Percentiles rank a stretch among this genome's conserved stretches.
phyloP scores from a whole-genome alignment of 2,888 invertebrate genomes.

The Phaedon cochleariae region DNA sequence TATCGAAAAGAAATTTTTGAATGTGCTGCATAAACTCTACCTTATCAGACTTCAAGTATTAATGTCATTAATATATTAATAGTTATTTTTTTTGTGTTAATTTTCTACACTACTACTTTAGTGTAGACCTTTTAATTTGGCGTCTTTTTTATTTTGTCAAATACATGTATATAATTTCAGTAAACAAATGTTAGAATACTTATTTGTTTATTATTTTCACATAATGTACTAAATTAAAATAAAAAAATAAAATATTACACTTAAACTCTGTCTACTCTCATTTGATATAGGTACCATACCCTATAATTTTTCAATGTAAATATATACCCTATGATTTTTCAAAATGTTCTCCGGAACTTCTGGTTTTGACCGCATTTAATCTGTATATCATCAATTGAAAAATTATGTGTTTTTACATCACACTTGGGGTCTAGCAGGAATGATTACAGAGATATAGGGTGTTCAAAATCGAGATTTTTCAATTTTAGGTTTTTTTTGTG shows the following conservation, averaged over 20 bases:
- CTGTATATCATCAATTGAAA: too few relatives aligned
- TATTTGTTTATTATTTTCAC: slow-evolving; percentile 60
- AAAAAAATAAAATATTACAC: slow-evolving; percentile 52
- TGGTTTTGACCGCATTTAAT: too few relatives aligned
- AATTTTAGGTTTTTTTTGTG: too few relatives aligned
- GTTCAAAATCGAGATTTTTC: too few relatives aligned
- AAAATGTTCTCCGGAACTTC: too few relatives aligned
- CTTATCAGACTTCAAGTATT: slow-evolving; percentile 57
- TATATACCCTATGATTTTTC: too few relatives aligned
- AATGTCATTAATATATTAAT: slow-evolving; percentile 57
- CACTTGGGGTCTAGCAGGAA: too few relatives aligned
- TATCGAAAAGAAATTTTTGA: slow-evolving; percentile 26
- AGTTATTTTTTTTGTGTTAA: slow-evolving; percentile 52
- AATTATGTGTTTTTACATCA: too few relatives aligned
- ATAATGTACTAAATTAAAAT: slow-evolving; percentile 57
- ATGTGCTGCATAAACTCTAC: slow-evolving; percentile 42
- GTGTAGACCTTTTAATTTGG: slow-evolving; percentile 56
- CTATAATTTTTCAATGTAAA: too few relatives aligned
- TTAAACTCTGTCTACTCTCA: background rate
- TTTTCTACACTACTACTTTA: slow-evolving; percentile 48
- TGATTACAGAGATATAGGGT: too few relatives aligned
- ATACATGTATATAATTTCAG: slow-evolving; percentile 57
- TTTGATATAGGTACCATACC: too few relatives aligned
- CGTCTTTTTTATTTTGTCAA: slow-evolving; percentile 55
- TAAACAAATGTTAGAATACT: slow-evolving; percentile 60